phyloP scores from a whole-genome alignment of 2,888 invertebrate genomes.

The Cephalotes varians region DNA sequence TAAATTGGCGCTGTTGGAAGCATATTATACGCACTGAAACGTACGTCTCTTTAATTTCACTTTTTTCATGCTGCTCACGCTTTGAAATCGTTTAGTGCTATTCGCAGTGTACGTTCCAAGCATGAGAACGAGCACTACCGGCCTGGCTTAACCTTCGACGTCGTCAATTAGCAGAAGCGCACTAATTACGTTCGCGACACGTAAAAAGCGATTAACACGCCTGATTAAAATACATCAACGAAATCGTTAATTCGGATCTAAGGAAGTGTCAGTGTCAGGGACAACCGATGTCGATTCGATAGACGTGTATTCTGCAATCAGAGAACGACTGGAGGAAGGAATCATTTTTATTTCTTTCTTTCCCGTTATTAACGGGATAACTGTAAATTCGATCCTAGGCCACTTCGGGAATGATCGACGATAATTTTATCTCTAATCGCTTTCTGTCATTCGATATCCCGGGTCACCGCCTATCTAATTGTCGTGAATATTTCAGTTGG shows the following conservation, averaged over 20 bases:
- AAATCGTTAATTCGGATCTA: slow-evolving; percentile 64
- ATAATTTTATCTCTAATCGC: slow-evolving; percentile 13
- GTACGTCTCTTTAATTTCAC: slow-evolving; percentile 17
- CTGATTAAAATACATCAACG: slow-evolving; percentile 47
- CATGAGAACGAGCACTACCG: slow-evolving; percentile 29
- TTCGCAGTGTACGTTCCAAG: slow-evolving; percentile 3
- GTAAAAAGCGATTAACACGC: slow-evolving; percentile 42
- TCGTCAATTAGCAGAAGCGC: slow-evolving; percentile 68
- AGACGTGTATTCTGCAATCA: neutral
- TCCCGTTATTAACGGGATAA: slow-evolving; percentile 30
- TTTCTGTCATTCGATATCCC: neutral
- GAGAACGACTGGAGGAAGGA: slow-evolving; percentile 2
- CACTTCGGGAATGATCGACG: neutral
- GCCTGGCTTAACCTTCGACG: slow-evolving; percentile 63
- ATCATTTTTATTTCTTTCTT: slow-evolving; percentile 27
- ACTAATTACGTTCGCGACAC: slow-evolving; percentile 66
- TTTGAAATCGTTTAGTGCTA: neutral
- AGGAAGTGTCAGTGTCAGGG: slow-evolving; percentile 63
- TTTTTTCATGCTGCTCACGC: neutral
- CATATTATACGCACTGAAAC: neutral
- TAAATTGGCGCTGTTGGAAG: neutral
- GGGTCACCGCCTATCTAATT: neutral
- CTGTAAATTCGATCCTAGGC: slow-evolving; percentile 35
- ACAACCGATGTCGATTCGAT: neutral
- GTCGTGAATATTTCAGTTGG: neutral